Evolutionary conservation across 2,797 vertebrate species (phyloP).

Genomic region (Falco concolor): DNA sequence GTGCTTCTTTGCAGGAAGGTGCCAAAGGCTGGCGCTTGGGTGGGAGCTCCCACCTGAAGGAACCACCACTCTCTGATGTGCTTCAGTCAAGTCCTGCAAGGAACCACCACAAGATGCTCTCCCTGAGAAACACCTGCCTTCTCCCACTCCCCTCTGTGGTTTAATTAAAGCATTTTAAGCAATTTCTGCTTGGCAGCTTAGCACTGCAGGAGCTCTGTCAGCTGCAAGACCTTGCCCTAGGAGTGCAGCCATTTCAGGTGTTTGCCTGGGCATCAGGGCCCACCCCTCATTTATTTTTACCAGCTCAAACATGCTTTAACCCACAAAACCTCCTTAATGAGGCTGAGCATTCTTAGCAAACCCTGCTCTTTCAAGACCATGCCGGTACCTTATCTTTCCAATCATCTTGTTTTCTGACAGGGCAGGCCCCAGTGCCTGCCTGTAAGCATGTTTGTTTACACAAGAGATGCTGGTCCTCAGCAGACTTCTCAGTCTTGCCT

Average conservation of each 20-base stretch:
- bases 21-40: not conserved
- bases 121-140: not conserved
- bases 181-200: not conserved
- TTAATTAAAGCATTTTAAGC: constrained; percentile 19
- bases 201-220: not conserved
- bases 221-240: not conserved
- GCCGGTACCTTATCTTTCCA: not conserved
- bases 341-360: not conserved
- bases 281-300: not conserved
- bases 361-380: not conserved
- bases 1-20: not conserved
- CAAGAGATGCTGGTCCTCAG: not conserved
- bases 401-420: not conserved
- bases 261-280: not conserved
- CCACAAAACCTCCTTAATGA: constrained; percentile 10
- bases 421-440: not conserved
- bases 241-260: not conserved
- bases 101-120: not conserved
- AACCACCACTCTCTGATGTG: not conserved
- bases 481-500: not conserved
- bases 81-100: rapidly evolving
- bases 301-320: constrained; percentile 30
- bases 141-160: not conserved
- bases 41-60: not conserved
- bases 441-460: not conserved